Base-by-base conservation (phyloP, 2,797 vertebrate genomes). In the Gobionotothen gibberifrons region DNA sequence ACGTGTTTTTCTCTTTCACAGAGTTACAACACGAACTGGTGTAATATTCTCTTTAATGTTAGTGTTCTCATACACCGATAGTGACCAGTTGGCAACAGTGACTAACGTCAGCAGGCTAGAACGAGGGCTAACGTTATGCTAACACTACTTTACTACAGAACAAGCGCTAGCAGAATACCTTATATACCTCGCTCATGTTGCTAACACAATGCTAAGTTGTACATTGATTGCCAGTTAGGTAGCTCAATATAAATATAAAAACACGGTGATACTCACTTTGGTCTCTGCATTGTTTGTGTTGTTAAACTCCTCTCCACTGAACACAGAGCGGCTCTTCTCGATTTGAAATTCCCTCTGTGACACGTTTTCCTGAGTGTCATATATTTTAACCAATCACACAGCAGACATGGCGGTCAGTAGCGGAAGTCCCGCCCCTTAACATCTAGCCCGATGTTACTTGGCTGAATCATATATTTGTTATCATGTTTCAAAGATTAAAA, bases 291-390 rank as follows among this genome's bases (percentile, higher is more conserved):
- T 56, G 63, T 85, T 80, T 36, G 19, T 77, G 14, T 74, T 61
- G 10, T 42, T 42, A 5, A 8, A 39, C 12, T 47, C 46, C 11
- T 13, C 52, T 19, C 36, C 32, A 16, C 48, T 22, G 55, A 53
- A 49, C 17, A 9, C 17, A n/a, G 17, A 57, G 72, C 81, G 82
- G 83, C 63, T 62, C 84, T 83, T 81, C 79, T 19, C 16, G 56
- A 87, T 93, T 94, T 94, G 74, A 92, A 89, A 76, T 86, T 90
- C 82, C 81, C 89, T 78, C 82, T 16, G 22, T 52, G 42, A 76
- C 15, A 87, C 84, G 71, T 63, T 48, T 4, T 56, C 49, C 19
- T 15, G 59, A 21, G n/a, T 6, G 19, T 1, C 36, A 2, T 4
- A 14, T 2, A 7, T 56, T 36, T 77, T 9, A 67, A 54, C 92